Evolutionary conservation across 2,113 vertebrate species (phyloP).

Genomic region (Donacobius atricapilla): DNA sequence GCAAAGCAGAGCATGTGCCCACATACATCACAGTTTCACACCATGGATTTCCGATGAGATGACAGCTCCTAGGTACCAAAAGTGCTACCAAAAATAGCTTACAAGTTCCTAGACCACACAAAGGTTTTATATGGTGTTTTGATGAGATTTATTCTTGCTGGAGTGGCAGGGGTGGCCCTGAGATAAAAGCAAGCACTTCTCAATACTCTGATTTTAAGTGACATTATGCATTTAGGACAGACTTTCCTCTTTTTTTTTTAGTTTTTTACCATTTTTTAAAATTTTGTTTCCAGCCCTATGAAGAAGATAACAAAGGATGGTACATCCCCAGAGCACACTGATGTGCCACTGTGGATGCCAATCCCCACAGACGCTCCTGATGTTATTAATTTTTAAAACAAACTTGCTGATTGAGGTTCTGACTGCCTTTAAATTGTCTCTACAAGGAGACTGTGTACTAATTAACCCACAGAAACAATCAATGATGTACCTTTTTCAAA

Average conservation of each 20-base stretch:
- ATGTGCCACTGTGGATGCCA: constrained; percentile 35
- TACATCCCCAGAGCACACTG: neutral
- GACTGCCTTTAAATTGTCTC: constrained; percentile 79
- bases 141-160: neutral
- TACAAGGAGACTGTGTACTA: constrained; percentile 79
- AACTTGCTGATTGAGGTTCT: constrained; percentile 80
- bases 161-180: neutral
- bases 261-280: neutral
- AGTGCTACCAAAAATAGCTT: neutral
- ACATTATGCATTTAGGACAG: neutral
- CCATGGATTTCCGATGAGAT: neutral
- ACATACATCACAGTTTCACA: neutral
- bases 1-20: neutral
- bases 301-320: constrained; percentile 39
- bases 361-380: constrained; percentile 58
- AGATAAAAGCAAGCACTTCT: neutral
- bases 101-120: neutral
- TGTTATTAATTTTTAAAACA: constrained; percentile 83
- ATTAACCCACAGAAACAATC: constrained; percentile 83
- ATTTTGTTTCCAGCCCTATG: neutral
- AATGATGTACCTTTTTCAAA: constrained; percentile 81
- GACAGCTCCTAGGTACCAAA: neutral
- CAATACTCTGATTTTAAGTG: neutral
- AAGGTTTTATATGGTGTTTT: neutral
- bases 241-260: neutral